phyloP scores from a whole-genome alignment of 1,140 invertebrate species.

The Semibalanus balanoides region DNA sequence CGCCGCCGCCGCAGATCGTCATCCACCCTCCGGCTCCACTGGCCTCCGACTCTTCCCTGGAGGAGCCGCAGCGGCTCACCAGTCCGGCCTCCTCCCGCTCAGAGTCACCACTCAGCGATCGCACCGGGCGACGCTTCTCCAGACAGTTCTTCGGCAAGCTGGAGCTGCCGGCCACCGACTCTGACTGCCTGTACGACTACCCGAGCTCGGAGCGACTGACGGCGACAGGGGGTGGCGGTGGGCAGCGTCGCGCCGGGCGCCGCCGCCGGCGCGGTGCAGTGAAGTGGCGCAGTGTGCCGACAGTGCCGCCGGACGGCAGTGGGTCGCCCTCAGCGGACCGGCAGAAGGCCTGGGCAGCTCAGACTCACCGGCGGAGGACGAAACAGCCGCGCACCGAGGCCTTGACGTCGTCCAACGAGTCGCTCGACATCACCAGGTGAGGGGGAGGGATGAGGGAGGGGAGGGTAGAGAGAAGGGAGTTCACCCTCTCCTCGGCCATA shows the following conservation, averaged over 20 bases:
- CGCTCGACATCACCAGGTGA: background rate
- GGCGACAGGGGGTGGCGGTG: too few species aligned
- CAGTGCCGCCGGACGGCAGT: background rate
- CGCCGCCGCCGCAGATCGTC: constrained; percentile 45
- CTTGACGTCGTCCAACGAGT: background rate
- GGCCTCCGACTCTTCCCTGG: constrained; percentile 16
- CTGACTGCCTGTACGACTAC: constrained; percentile 58
- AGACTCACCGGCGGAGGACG: background rate
- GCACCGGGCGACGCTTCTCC: constrained; percentile 13
- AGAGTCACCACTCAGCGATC: constrained; percentile 57
- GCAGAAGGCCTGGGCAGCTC: background rate
- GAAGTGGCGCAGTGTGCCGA: background rate
- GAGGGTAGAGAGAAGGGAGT: too few species aligned
- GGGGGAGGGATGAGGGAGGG: too few species aligned
- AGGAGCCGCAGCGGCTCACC: constrained; percentile 20
- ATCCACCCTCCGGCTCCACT: constrained; percentile 31
- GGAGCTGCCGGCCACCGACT: constrained; percentile 51
- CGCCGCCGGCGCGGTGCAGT: background rate
- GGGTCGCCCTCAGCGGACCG: too few species aligned
- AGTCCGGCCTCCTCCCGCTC: constrained; percentile 54
- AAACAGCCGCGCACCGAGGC: background rate
- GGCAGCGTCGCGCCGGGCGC: too few species aligned
- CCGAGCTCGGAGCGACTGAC: constrained; percentile 44
- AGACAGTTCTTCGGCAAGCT: constrained; percentile 45
- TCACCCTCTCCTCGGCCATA: too few species aligned